Percentiles rank a stretch among this genome's conserved stretches.
Conservation (phyloP, 2,797 vertebrate genomes). For the Carapus acus region DNA sequence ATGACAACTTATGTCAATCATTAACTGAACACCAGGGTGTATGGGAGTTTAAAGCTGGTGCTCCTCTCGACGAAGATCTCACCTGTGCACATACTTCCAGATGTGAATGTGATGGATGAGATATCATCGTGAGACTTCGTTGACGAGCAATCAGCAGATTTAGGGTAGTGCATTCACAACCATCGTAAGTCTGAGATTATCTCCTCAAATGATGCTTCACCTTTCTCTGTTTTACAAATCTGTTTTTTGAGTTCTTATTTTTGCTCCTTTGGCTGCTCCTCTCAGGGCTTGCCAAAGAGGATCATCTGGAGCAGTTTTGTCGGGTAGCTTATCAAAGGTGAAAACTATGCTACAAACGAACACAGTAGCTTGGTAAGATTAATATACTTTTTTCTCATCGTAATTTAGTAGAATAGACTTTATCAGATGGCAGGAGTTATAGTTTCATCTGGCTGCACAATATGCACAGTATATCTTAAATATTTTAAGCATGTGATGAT, state of each 20-base stretch:
- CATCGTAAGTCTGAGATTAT: constrained; percentile 61
- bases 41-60: constrained; percentile 27
- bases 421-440: no score
- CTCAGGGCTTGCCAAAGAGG: no score
- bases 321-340: constrained; percentile 50
- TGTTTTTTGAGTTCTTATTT: constrained; percentile 19
- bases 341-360: constrained; percentile 32
- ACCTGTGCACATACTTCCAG: constrained; percentile 34
- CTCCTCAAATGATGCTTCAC: constrained; percentile 60
- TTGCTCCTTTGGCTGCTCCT: no score
- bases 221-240: constrained; percentile 36
- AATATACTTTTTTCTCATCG: no score
- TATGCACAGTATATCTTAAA: no score
- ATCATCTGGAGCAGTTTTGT: no score
- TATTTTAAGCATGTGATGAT: no score
- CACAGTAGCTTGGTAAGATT: constrained; percentile 27
- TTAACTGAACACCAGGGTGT: constrained; percentile 19
- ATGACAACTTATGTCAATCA: constrained; percentile 48
- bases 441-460: no score
- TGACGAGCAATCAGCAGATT: constrained; percentile 36
- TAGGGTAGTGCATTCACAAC: constrained; percentile 35
- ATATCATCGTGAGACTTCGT: constrained; percentile 23
- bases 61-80: constrained; percentile 29
- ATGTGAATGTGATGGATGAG: constrained; percentile 44
- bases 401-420: no score